Percentiles rank a stretch among this genome's conserved stretches.
Conservation (phyloP, 2,113 vertebrate genomes). For the Daubentonia madagascariensis region DNA sequence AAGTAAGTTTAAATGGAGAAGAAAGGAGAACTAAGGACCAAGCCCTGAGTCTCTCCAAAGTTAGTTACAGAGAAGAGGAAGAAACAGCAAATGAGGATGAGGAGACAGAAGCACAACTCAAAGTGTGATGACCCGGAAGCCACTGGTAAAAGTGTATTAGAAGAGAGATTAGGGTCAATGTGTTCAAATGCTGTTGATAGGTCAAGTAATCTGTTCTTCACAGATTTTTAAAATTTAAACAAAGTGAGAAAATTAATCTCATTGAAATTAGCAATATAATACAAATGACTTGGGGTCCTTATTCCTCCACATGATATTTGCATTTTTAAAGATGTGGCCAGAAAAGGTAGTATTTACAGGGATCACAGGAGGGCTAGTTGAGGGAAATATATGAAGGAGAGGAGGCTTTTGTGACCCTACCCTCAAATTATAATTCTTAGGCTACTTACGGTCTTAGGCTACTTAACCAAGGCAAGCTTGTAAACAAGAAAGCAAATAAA, state of each 20-base stretch:
- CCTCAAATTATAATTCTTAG: neutral
- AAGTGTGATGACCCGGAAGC: neutral
- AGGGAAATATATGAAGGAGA: neutral
- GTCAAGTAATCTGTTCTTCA: neutral
- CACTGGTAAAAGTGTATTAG: neutral
- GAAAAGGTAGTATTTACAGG: neutral
- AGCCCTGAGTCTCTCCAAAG: neutral
- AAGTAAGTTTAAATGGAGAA: neutral
- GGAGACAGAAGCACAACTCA: neutral
- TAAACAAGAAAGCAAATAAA: neutral
- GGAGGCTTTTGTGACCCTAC: neutral
- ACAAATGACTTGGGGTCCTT: neutral
- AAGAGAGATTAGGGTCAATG: neutral
- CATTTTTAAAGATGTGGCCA: neutral
- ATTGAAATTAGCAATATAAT: neutral
- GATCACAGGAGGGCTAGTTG: neutral
- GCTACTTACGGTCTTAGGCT: neutral
- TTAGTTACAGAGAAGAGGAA: neutral
- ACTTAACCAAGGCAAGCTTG: neutral
- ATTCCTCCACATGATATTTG: neutral
- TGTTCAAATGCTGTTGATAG: neutral
- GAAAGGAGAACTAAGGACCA: neutral
- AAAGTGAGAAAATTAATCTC: neutral
- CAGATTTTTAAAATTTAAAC: neutral
- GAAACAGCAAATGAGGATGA: neutral